Evolutionary conservation across 2,888 invertebrate genomes (phyloP).

Genomic region (Dendrolimus pini): DNA sequence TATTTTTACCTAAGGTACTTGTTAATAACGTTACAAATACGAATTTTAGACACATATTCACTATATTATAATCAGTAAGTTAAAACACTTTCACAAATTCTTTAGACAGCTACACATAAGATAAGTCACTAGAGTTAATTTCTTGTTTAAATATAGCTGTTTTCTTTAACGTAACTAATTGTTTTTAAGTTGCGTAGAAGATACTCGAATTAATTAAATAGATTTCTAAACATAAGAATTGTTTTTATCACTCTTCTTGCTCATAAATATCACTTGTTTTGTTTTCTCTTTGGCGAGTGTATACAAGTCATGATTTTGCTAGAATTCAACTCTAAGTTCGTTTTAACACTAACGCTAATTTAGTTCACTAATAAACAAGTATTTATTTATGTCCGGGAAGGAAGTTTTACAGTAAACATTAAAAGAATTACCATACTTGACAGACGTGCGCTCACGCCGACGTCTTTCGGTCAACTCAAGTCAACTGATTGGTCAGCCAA

Average conservation of each 20-base stretch:
- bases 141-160: no score
- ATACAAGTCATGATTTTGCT: no score
- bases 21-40: conserved; percentile 1
- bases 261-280: not conserved
- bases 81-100: not conserved
- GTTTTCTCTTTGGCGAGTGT: not conserved
- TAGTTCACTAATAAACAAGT: no score
- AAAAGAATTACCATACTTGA: no score
- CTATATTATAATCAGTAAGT: not conserved
- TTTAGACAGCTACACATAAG: not conserved
- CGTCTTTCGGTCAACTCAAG: not conserved
- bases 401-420: no score
- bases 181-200: no score
- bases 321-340: no score
- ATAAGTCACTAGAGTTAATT: no score
- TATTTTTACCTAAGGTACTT: not conserved
- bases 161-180: no score
- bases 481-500: not conserved
- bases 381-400: no score
- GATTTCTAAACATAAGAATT: not conserved
- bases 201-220: no score
- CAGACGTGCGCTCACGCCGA: not conserved
- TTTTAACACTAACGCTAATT: no score
- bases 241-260: not conserved
- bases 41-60: conserved; percentile 3